Base-by-base conservation (phyloP, 2,888 invertebrate species). In the Tenthredo scrophulariae region DNA sequence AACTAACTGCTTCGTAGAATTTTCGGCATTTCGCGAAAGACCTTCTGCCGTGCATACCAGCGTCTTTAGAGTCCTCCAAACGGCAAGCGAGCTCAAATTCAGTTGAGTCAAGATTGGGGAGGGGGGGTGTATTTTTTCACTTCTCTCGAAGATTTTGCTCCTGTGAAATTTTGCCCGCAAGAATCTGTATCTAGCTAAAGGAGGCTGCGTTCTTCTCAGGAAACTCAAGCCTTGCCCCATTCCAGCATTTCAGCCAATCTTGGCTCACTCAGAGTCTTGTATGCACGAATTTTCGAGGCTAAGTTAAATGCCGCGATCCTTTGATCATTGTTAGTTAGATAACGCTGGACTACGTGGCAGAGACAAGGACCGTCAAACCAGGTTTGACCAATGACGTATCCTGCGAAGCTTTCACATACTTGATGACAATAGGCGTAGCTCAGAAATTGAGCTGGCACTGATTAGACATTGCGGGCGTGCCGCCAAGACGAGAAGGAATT, bases 391-490 rank as follows among this genome's bases (percentile, higher is more conserved):
- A 62, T 37, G 80, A 80, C 80, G n/a, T 40, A 37, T 80, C n/a
- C 33, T 15, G 80, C 62, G 10, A 37, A 62, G 50, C 40, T 80
- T 83, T 70, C 70, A 67, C 83, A 83, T 83, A 83, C 67, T 58
- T 65, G 37, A n/a, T 74, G 62, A 84, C 84, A 74, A 84, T 84
- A 74, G 62, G 74, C 75, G 75, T 72, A 65, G 84, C 43, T 74
- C 43, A 87, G 90, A 92, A 92, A 92, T 92, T 91, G 92, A 92
- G 91, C 90, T 91, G 91, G 92, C 92, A 92, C 92, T 92, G 92
- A 92, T 92, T 92, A 91, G 91, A 92, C 92, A 92, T 92, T 91
- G 92, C 92, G 88, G 87, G 90, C 91, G 88, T 92, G 89, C 92
- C 92, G 89, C 90, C 90, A 88, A 90, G 91, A 90, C 91, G 88